These are phyloP conservation scores for Oedothorax gibbosus DNA, from an alignment of 1,140 invertebrate species.

Conservation along the genomic window DNA sequence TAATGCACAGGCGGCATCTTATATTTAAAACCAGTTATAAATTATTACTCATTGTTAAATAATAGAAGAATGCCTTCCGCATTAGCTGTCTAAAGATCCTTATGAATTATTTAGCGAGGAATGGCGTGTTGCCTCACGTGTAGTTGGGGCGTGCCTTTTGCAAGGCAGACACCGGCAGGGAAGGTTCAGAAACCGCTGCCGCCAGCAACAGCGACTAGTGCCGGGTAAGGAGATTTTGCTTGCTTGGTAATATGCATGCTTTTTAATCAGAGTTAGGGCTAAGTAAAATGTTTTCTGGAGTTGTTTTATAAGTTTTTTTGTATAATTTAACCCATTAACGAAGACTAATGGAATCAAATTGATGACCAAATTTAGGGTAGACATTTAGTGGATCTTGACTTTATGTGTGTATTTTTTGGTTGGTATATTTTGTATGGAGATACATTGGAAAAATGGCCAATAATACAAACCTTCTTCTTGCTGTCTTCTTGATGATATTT, in stretches of 20 bases:
- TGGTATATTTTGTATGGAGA: too few relatives aligned
- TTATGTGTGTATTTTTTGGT: too few relatives aligned
- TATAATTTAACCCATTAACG: too few relatives aligned
- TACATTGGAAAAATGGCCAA: too few relatives aligned
- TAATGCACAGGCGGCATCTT: constrained; percentile 58
- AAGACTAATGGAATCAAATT: too few relatives aligned
- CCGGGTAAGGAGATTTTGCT: constrained; percentile 23
- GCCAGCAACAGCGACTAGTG: constrained; percentile 1
- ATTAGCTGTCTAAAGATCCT: constrained; percentile 60
- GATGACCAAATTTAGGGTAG: too few relatives aligned
- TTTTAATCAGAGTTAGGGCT: too few relatives aligned
- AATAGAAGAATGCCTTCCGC: constrained; percentile 60
- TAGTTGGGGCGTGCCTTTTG: constrained; percentile 50
- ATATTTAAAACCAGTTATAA: constrained; percentile 60
- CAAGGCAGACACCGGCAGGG: constrained; percentile 29
- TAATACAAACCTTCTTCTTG: too few relatives aligned
- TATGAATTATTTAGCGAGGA: constrained; percentile 58
- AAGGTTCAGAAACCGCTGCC: constrained; percentile 28
- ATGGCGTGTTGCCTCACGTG: constrained; percentile 50
- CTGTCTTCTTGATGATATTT: too few relatives aligned
- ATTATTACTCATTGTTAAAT: constrained; percentile 61
- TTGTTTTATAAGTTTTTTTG: too few relatives aligned
- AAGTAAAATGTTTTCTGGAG: too few relatives aligned
- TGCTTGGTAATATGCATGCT: not conserved
- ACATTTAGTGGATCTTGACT: too few relatives aligned